A percentile compares a stretch with the other conserved stretches of the same genome.
phyloP scores from a whole-genome alignment of 2,113 vertebrate genomes.

The Podilymbus podiceps region DNA sequence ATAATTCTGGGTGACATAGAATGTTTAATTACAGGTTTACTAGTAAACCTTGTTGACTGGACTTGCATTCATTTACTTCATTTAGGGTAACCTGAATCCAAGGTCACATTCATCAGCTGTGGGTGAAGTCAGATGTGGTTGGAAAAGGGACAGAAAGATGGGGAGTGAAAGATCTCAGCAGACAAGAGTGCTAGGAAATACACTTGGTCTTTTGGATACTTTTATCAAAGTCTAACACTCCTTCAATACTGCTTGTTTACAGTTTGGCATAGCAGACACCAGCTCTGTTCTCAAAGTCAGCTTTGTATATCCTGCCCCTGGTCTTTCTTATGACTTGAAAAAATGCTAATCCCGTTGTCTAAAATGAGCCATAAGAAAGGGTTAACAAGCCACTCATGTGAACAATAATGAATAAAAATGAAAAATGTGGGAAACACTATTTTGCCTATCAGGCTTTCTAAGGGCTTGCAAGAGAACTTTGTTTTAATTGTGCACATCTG shows the following conservation, averaged over 20 bases:
- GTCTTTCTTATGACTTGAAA: not conserved
- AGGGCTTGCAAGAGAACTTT: not conserved
- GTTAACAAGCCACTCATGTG: not conserved
- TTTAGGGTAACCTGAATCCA: not conserved
- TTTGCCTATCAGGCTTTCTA: not conserved
- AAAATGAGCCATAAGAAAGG: not conserved
- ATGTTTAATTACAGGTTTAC: constrained; percentile 20
- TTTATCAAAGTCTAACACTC: not conserved
- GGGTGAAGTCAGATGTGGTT: not conserved
- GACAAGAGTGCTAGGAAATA: not conserved
- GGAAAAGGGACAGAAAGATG: not conserved
- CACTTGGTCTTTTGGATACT: not conserved
- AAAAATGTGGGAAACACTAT: not conserved
- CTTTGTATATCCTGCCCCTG: not conserved
- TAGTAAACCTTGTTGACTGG: not conserved
- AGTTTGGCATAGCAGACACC: not conserved
- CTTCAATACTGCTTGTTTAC: not conserved
- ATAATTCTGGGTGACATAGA: not conserved
- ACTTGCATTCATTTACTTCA: not conserved
- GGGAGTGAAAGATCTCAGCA: not conserved
- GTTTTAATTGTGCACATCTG: constrained; percentile 3
- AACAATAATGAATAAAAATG: not conserved
- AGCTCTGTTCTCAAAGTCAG: not conserved
- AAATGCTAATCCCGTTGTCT: not conserved
- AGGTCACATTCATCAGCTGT: not conserved